Conservation (phyloP, 1,140 invertebrate species). For the Zaprionus davidi region DNA sequence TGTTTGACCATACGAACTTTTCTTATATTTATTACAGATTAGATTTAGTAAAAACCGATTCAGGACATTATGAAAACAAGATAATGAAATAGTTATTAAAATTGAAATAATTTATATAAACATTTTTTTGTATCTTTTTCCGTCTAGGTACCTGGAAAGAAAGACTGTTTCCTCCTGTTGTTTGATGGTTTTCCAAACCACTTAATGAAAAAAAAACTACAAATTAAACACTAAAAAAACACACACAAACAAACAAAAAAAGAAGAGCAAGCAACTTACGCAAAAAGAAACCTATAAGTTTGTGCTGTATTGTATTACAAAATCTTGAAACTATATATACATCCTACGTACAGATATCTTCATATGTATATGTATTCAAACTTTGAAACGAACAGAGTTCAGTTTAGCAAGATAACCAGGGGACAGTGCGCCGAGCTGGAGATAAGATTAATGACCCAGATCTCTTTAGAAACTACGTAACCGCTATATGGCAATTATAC, state of each 20-base stretch:
- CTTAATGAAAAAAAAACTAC: slow-evolving; percentile 55
- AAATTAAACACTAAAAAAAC: slow-evolving; percentile 40
- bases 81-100: not conserved
- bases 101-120: not conserved
- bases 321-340: slow-evolving; percentile 43
- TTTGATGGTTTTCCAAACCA: slow-evolving; percentile 84
- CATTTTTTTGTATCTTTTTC: slow-evolving; percentile 7
- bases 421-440: slow-evolving; percentile 31
- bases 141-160: slow-evolving; percentile 83
- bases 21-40: not conserved
- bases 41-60: not conserved
- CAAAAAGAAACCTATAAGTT: slow-evolving; percentile 13
- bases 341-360: slow-evolving; percentile 26
- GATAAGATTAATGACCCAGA: slow-evolving; percentile 27
- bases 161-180: slow-evolving; percentile 85
- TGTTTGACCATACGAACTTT: not conserved
- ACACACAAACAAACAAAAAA: slow-evolving; percentile 17
- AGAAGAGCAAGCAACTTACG: not conserved
- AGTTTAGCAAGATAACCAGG: slow-evolving; percentile 28
- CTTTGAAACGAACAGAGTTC: slow-evolving; percentile 74
- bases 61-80: not conserved
- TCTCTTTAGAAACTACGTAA: slow-evolving; percentile 22
- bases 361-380: slow-evolving; percentile 49
- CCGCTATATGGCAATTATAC: slow-evolving; percentile 14
- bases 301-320: slow-evolving; percentile 44